Conservation (phyloP, 1,140 invertebrate genomes). For the Trichomalopsis sarcophagae region DNA sequence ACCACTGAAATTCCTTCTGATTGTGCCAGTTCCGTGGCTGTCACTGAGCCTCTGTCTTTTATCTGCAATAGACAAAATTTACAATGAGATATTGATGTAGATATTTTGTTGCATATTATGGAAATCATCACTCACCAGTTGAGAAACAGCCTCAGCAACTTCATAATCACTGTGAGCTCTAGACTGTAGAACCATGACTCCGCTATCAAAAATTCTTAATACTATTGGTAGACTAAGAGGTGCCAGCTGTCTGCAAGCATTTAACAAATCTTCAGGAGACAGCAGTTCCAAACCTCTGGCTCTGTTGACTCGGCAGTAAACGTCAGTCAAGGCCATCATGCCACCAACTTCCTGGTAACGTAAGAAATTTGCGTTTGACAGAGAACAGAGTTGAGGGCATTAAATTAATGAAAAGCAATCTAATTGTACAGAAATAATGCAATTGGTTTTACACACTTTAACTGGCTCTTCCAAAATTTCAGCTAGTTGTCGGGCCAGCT, state of each 20-base stretch:
- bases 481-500: slow-evolving; percentile 91
- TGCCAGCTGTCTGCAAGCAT: slow-evolving; percentile 85
- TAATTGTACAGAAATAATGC: neutral
- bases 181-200: slow-evolving; percentile 92
- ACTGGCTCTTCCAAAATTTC: slow-evolving; percentile 88
- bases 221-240: slow-evolving; percentile 84
- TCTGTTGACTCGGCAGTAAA: slow-evolving; percentile 96
- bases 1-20: slow-evolving; percentile 89
- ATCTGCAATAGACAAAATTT: slow-evolving; percentile 78
- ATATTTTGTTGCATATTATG: slow-evolving; percentile 16
- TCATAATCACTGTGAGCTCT: slow-evolving; percentile 86
- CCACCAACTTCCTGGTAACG: slow-evolving; percentile 88
- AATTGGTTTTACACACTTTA: slow-evolving; percentile 76
- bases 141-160: slow-evolving; percentile 82
- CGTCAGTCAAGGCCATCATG: slow-evolving; percentile 97
- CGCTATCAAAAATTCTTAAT: slow-evolving; percentile 90
- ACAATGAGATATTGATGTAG: slow-evolving; percentile 35
- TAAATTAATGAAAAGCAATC: neutral
- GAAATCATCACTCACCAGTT: slow-evolving; percentile 77
- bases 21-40: slow-evolving; percentile 90
- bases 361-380: neutral
- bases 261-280: slow-evolving; percentile 95
- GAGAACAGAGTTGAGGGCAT: neutral
- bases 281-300: slow-evolving; percentile 91
- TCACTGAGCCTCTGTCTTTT: slow-evolving; percentile 82